A percentile compares a stretch with the other conserved stretches of the same genome.
Conservation (phyloP, 2,797 vertebrate genomes). For the Mormyrus hasselquistii region DNA sequence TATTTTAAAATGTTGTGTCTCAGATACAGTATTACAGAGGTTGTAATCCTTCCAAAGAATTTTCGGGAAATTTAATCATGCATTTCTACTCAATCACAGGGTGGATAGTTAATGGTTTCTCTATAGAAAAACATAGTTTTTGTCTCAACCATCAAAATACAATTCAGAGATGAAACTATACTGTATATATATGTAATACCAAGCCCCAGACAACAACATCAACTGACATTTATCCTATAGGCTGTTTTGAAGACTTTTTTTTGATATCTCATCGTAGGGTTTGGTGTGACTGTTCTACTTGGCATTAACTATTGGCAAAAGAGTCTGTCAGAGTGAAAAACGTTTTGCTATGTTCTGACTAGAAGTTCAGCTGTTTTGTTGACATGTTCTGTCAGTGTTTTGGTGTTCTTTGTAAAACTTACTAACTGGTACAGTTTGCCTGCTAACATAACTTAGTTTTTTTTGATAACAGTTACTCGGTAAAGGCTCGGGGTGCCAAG, state of each 20-base stretch:
- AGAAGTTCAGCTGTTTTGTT: not conserved
- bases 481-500: not conserved
- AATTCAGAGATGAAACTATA: not conserved
- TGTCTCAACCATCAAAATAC: not conserved
- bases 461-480: not conserved
- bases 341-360: not conserved
- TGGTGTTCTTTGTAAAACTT: not conserved
- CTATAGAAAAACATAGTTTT: not conserved
- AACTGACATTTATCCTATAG: not conserved
- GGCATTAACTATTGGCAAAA: not conserved
- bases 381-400: not conserved
- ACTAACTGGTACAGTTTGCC: not conserved
- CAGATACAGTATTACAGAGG: not conserved
- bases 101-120: not conserved
- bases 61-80: not conserved
- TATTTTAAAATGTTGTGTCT: not conserved
- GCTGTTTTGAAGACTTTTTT: not conserved
- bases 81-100: not conserved
- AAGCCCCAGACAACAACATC: not conserved
- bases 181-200: not conserved
- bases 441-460: not conserved
- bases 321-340: not conserved
- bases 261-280: not conserved
- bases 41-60: not conserved
- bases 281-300: not conserved